Evolutionary conservation across 1,140 invertebrate genomes (phyloP), one percentile per base, ranked within the genome.

Genomic region (Prorops nasuta): DNA sequence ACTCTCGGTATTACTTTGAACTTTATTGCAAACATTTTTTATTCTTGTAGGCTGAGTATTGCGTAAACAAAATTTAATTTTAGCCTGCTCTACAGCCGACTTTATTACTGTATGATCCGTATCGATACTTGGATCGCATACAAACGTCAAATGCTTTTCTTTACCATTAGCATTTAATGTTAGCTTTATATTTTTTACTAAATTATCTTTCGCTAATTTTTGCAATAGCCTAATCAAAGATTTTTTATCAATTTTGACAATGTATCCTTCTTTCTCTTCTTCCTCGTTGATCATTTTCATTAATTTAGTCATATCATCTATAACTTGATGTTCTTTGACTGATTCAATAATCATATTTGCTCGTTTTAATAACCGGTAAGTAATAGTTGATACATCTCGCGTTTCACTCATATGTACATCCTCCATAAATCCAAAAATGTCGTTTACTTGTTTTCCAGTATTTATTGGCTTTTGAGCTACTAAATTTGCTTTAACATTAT

Each of bases 191-290:
- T 79, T 76, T 66, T 83, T 85, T 1, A 88, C 67, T 28, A 83
- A 75, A 3, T 84, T 82, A 16, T 83, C 83, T 36, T 72, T 70
- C 0, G 74, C 67, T 21, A 88, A 68, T 58, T 78, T 80, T 35
- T 79, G 66, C 9, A 87, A 56, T 7, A 89, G 60, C 40, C 84
- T 71, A 2, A 79, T 49, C 4, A 88, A 63, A 2, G 84, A 83
- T 64, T 83, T 86, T 42, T 81, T 82, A 57, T 86, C 84, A 16
- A 88, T 82, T 52, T 73, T 81, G 2, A 76, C 74, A 9, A 77
- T 66, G 37, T 77, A 77, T 0, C 82, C 82, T 74, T 84, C 81
- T 50, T 79, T 79, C 17, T 70, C 65, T 65, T 84, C 82, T 49
- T 79, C 74, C 40, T 79, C 75, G 40, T 68, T 61, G 31, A 86